Percentiles rank a stretch among this genome's conserved stretches.
Evolutionary conservation across 2,888 invertebrate species (phyloP).

Genomic region (Actias luna): DNA sequence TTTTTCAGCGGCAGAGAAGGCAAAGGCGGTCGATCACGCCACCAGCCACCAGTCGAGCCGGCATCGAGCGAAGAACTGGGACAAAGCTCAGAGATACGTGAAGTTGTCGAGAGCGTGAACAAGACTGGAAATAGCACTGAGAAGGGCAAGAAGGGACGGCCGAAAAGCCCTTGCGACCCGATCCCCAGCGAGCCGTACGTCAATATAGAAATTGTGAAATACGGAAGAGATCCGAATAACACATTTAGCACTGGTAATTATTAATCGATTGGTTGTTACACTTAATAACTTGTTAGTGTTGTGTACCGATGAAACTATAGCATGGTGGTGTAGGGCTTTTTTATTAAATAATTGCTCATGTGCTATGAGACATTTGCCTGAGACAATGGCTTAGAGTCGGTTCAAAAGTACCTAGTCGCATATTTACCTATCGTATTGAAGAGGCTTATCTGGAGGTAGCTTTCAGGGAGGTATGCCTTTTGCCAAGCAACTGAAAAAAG

Average conservation of each 20-base stretch:
- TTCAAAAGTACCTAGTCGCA: too few species aligned
- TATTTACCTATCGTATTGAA: too few species aligned
- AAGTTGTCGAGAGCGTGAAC: conserved; percentile 37
- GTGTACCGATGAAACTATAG: too few species aligned
- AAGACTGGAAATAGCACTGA: conserved; percentile 54
- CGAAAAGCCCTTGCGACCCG: conserved; percentile 85
- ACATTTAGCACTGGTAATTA: conserved; percentile 85
- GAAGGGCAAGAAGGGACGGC: conserved; percentile 70
- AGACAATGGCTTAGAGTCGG: too few species aligned
- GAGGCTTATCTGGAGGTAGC: too few species aligned
- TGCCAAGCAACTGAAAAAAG: too few species aligned
- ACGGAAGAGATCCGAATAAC: conserved; percentile 86
- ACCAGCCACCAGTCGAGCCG: conserved; percentile 42
- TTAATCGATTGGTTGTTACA: not conserved
- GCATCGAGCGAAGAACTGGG: conserved; percentile 41
- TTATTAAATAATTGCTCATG: too few species aligned
- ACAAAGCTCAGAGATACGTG: conserved; percentile 41
- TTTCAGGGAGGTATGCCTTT: too few species aligned
- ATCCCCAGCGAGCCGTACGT: conserved; percentile 84
- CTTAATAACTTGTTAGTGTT: too few species aligned
- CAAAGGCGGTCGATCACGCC: conserved; percentile 65
- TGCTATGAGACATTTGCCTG: too few species aligned
- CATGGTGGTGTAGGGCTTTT: too few species aligned
- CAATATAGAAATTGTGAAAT: conserved; percentile 86
- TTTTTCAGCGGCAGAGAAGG: conserved; percentile 63